phyloP scores from a whole-genome alignment of 2,113 vertebrate genomes.

The Gobio gobio region DNA sequence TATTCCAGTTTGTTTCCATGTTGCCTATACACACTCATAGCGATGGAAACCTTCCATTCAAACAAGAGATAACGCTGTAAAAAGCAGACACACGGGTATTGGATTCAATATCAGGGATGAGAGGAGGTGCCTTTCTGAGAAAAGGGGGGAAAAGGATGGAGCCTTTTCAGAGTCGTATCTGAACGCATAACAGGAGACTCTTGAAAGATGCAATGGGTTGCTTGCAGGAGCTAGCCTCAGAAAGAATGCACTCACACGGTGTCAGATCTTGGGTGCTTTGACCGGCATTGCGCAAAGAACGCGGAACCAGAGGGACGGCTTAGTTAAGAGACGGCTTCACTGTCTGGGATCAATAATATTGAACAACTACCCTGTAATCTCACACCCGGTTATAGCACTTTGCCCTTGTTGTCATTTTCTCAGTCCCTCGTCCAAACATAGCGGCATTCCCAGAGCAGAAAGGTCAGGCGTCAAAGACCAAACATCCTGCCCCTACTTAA shows the following conservation, averaged over 20 bases:
- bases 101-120: constrained; percentile 29
- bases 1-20: constrained; percentile 55
- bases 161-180: not conserved
- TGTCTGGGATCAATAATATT: constrained; percentile 35
- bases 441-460: constrained; percentile 30
- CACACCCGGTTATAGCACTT: constrained; percentile 22
- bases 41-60: constrained; percentile 30
- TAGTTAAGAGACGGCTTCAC: constrained; percentile 26
- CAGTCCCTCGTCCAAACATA: not conserved
- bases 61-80: not conserved
- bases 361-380: constrained; percentile 39
- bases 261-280: not conserved
- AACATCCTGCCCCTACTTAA: not conserved
- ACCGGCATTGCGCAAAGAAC: not conserved
- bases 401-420: constrained; percentile 3
- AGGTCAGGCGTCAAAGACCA: constrained; percentile 30
- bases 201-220: not conserved
- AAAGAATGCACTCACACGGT: not conserved
- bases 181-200: not conserved
- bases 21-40: constrained; percentile 33
- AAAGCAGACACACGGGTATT: constrained; percentile 21
- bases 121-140: constrained; percentile 28
- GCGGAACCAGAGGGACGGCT: constrained; percentile 21
- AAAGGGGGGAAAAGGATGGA: not conserved
- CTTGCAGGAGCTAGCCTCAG: not conserved